Percentiles rank a stretch among this genome's conserved stretches.
phyloP scores from a whole-genome alignment of 2,797 vertebrate genomes.

The Sarcophilus harrisii region DNA sequence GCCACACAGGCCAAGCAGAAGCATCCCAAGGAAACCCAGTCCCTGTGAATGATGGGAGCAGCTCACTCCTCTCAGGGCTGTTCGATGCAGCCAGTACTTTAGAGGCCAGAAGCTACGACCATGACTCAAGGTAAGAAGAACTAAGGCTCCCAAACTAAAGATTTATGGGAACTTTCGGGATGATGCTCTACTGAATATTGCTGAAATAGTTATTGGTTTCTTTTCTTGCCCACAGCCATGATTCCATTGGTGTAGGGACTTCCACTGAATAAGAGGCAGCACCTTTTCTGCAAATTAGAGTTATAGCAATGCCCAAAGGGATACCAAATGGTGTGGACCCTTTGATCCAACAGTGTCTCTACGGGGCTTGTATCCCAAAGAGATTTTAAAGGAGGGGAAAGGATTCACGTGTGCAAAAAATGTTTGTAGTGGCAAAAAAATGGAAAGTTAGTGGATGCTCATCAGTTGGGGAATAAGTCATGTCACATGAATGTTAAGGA shows the following conservation, averaged over 20 bases:
- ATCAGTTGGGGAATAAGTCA: too few species aligned
- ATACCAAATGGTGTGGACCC: too few species aligned
- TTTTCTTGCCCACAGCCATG: not conserved
- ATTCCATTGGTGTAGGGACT: not conserved
- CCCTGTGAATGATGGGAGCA: not conserved
- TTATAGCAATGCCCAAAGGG: not conserved
- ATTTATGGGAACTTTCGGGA: not conserved
- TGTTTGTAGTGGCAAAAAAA: too few species aligned
- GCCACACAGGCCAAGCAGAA: too few species aligned
- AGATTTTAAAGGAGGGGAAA: too few species aligned
- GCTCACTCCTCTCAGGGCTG: not conserved
- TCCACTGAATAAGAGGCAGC: too few species aligned
- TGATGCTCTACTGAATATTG: not conserved
- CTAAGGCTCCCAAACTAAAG: not conserved
- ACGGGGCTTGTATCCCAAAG: too few species aligned
- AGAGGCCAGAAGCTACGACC: not conserved
- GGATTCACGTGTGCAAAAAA: too few species aligned
- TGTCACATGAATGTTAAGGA: too few species aligned
- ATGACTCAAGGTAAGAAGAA: not conserved
- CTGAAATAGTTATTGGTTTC: not conserved
- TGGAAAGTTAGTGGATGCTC: too few species aligned
- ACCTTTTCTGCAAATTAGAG: not conserved
- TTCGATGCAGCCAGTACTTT: not conserved
- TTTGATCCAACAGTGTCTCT: too few species aligned
- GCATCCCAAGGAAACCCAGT: not conserved